Percentiles rank a stretch among this genome's conserved stretches.
Conservation (phyloP, 2,888 invertebrate species). For the Cryptops parisi region DNA sequence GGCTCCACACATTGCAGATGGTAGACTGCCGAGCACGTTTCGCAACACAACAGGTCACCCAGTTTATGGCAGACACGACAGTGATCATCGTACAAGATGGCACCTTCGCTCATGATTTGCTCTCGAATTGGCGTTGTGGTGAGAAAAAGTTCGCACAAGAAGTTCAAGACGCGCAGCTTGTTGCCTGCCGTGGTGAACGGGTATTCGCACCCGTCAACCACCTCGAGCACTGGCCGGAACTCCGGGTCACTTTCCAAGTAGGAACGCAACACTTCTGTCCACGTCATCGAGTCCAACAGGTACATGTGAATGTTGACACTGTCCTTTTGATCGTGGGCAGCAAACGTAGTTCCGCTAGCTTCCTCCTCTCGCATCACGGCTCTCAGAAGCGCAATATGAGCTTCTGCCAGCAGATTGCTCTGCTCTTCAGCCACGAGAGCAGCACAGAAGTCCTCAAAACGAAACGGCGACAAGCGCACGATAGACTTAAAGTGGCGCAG, state of each 20-base stretch:
- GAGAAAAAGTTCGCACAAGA: constrained; percentile 86
- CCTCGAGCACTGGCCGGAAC: constrained; percentile 29
- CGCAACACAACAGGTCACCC: constrained; percentile 92
- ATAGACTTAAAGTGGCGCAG: constrained; percentile 71
- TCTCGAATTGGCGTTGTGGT: constrained; percentile 85
- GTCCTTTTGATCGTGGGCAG: constrained; percentile 92
- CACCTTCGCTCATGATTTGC: constrained; percentile 83
- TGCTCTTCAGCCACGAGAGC: constrained; percentile 84
- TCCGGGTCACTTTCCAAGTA: constrained; percentile 75
- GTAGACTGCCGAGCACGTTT: constrained; percentile 95
- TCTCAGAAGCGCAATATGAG: constrained; percentile 85
- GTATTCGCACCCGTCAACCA: constrained; percentile 33
- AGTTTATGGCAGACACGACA: constrained; percentile 80
- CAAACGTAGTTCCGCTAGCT: constrained; percentile 85
- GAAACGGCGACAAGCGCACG: constrained; percentile 79
- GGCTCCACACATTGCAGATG: constrained; percentile 95
- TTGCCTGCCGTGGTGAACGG: constrained; percentile 71
- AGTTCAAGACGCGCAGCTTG: constrained; percentile 66
- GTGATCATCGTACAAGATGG: constrained; percentile 79
- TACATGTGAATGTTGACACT: constrained; percentile 86
- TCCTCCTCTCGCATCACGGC: constrained; percentile 86
- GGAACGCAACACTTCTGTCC: constrained; percentile 80
- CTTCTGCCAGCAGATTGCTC: constrained; percentile 75
- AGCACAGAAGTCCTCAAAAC: constrained; percentile 94
- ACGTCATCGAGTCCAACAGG: constrained; percentile 87